These are phyloP conservation scores for Hydrozoanthus tunicans DNA, from an alignment of 64 coral and sea anemone species.

Conservation along the genomic window DNA sequence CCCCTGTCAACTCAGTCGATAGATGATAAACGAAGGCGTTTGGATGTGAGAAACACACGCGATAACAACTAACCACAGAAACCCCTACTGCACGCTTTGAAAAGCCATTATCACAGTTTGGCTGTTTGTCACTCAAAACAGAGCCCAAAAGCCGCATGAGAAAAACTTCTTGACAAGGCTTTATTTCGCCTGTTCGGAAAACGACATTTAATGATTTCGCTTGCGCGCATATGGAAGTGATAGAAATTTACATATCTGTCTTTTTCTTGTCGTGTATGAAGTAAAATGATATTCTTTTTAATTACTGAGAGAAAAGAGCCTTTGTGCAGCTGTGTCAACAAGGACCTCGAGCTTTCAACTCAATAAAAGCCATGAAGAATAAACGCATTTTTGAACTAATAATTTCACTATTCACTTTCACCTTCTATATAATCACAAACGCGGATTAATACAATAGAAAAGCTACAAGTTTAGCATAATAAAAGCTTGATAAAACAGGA, in stretches of 20 bases:
- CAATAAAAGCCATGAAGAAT: slow-evolving; percentile 98
- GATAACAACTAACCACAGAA: slow-evolving; percentile 64
- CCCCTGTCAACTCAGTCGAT: slow-evolving; percentile 74
- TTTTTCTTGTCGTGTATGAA: slow-evolving; percentile 75
- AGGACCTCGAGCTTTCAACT: slow-evolving; percentile 96
- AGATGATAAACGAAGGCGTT: slow-evolving; percentile 84
- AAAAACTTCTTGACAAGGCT: slow-evolving; percentile 56
- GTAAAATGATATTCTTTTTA: slow-evolving; percentile 99
- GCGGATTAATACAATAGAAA: slow-evolving; percentile 84
- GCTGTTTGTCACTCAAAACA: slow-evolving; percentile 77
- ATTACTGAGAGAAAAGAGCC: slow-evolving; percentile 96
- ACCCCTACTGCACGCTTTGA: slow-evolving; percentile 69
- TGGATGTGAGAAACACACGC: slow-evolving; percentile 68
- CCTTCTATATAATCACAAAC: slow-evolving; percentile 93
- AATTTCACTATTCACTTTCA: slow-evolving; percentile 92
- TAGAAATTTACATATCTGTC: slow-evolving; percentile 94
- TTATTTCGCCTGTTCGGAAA: slow-evolving; percentile 63
- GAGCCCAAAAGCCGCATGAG: slow-evolving; percentile 49
- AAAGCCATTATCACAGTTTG: slow-evolving; percentile 69
- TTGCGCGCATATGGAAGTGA: slow-evolving; percentile 69
- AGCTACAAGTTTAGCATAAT: slow-evolving; percentile 92
- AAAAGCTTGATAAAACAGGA: slow-evolving; percentile 90
- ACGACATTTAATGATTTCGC: slow-evolving; percentile 82
- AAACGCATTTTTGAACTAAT: slow-evolving; percentile 91
- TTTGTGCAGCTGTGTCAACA: slow-evolving; percentile 99